Evolutionary conservation across 2,113 vertebrate genomes (phyloP).

Genomic region (Arenaria interpres): DNA sequence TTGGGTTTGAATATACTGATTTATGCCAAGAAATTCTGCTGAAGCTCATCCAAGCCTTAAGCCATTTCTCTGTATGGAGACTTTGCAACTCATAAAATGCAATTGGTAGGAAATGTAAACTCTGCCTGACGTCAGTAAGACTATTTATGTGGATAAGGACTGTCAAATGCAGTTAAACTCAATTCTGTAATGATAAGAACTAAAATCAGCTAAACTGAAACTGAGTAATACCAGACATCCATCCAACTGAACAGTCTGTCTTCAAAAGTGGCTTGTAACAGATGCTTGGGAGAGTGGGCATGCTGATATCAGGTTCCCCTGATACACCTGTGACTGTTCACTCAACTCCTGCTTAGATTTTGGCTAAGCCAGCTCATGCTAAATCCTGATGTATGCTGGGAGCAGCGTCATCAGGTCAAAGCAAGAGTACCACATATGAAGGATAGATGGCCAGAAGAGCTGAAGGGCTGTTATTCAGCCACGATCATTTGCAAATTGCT

Average conservation of each 20-base stretch:
- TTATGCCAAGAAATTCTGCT: neutral
- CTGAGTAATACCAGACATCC: neutral
- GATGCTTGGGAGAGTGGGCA: neutral
- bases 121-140: neutral
- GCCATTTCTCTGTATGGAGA: neutral
- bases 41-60: neutral
- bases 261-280: neutral
- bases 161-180: neutral
- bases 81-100: neutral
- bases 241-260: neutral
- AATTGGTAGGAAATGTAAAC: neutral
- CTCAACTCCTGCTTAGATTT: neutral
- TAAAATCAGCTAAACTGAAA: neutral
- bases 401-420: neutral
- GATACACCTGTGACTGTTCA: neutral
- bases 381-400: neutral
- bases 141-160: neutral
- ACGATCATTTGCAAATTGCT: neutral
- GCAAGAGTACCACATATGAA: neutral
- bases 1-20: neutral
- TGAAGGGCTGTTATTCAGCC: neutral
- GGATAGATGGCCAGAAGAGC: neutral
- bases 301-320: neutral
- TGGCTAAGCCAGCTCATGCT: neutral
- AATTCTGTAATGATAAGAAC: neutral